Percentiles rank a stretch among this genome's conserved stretches.
These are phyloP conservation scores for Mesopsocus fuscifrons DNA, from an alignment of 2,888 invertebrate genomes.

Conservation along the genomic window DNA sequence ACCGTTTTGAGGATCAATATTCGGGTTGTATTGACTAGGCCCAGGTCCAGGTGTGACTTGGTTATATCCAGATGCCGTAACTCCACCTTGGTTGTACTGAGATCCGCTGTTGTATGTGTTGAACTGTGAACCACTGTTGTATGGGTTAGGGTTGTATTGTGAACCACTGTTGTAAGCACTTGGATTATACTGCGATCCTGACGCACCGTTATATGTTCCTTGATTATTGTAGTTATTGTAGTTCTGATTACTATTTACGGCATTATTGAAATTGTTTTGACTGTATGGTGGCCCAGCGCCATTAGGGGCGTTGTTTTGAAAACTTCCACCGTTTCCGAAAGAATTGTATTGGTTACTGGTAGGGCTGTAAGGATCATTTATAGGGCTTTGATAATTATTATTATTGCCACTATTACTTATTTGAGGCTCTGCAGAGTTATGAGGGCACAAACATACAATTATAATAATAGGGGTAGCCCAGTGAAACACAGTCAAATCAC, in stretches of 20 bases:
- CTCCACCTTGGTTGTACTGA: neutral
- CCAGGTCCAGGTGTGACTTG: neutral
- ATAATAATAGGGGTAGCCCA: too few species aligned
- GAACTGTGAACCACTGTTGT: neutral
- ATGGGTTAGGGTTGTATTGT: neutral
- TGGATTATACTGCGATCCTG: neutral
- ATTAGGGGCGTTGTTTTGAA: neutral
- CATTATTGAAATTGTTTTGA: neutral
- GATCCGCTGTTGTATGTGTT: constrained; percentile 2
- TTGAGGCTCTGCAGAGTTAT: too few species aligned
- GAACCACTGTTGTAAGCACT: constrained; percentile 1
- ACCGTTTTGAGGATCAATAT: neutral
- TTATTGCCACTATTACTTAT: constrained; percentile 1
- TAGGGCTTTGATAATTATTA: constrained; percentile 1
- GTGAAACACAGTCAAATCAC: too few species aligned
- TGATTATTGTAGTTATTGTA: neutral
- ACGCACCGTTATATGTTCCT: neutral
- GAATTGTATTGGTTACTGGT: neutral
- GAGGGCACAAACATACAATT: too few species aligned
- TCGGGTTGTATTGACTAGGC: neutral
- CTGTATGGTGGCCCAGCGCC: neutral
- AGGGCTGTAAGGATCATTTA: constrained; percentile 3
- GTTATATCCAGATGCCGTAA: neutral
- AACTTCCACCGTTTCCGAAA: neutral
- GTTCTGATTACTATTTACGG: neutral